Conservation (phyloP, 2,888 invertebrate genomes). For the Nomada goodeniana region DNA sequence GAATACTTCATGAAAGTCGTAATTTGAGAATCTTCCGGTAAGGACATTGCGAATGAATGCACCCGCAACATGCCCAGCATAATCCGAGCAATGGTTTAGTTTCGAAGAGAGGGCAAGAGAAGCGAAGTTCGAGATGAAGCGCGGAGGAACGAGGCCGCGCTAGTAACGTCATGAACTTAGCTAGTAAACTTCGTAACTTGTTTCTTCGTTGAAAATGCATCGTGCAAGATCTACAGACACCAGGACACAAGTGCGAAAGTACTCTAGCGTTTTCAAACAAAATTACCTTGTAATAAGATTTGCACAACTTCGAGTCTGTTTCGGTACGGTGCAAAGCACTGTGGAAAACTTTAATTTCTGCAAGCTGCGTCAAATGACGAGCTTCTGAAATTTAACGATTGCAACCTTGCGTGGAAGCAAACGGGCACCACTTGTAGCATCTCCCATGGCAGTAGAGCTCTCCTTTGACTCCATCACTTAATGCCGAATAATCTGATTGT, state of each 20-base stretch:
- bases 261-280: slow-evolving; percentile 37
- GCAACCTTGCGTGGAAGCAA: too few species aligned
- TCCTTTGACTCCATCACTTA: too few species aligned
- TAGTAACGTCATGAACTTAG: slow-evolving; percentile 40
- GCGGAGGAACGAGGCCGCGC: slow-evolving; percentile 23
- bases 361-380: background rate
- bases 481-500: too few species aligned
- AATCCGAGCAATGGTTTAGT: background rate
- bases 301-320: slow-evolving; percentile 28
- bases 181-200: slow-evolving; percentile 56
- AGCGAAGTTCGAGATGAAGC: background rate
- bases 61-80: background rate
- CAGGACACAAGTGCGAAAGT: slow-evolving; percentile 33
- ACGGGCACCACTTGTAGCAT: too few species aligned
- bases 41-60: background rate
- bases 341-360: slow-evolving; percentile 5
- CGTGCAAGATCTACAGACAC: slow-evolving; percentile 36
- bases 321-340: background rate
- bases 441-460: too few species aligned
- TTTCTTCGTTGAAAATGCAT: slow-evolving; percentile 50
- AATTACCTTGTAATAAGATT: slow-evolving; percentile 57
- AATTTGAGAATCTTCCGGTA: background rate
- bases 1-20: background rate
- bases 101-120: background rate
- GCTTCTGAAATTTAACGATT: too few species aligned